A percentile compares a stretch with the other conserved stretches of the same genome.
Conservation (phyloP, 2,113 vertebrate genomes). For the Raphicerus campestris region DNA sequence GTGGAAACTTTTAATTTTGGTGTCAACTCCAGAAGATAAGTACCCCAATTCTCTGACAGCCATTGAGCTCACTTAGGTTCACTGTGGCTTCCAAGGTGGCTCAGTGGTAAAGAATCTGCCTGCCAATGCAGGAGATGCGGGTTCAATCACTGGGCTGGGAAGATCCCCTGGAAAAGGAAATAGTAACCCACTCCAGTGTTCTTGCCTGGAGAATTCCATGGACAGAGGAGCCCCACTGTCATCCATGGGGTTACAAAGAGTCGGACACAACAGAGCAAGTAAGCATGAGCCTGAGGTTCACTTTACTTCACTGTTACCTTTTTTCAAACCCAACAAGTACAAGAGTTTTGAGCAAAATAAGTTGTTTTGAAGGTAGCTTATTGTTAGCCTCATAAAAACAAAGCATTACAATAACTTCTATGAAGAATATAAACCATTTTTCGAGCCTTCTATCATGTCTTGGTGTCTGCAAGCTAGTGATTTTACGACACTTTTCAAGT, state of each 20-base stretch:
- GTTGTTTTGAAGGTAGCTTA: constrained; percentile 49
- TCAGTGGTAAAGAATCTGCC: neutral
- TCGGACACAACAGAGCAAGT: neutral
- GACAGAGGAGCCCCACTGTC: neutral
- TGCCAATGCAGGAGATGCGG: neutral
- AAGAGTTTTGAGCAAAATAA: constrained; percentile 45
- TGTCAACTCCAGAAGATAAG: neutral
- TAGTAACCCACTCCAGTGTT: neutral
- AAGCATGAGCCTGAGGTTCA: neutral
- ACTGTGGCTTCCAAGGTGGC: neutral
- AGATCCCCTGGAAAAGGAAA: neutral
- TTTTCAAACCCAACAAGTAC: neutral
- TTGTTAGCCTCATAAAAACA: constrained; percentile 53
- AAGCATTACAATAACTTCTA: constrained; percentile 42
- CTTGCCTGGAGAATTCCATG: neutral
- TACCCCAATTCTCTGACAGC: neutral
- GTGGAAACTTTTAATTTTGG: neutral
- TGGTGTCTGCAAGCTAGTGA: constrained; percentile 56
- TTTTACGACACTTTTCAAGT: constrained; percentile 58
- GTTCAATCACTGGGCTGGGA: neutral
- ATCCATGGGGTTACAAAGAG: neutral
- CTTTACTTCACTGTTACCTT: neutral
- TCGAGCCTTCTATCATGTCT: neutral
- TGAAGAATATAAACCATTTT: constrained; percentile 32
- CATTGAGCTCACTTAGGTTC: neutral